phyloP scores from a whole-genome alignment of 2,888 invertebrate genomes.

The Tipula helvola region DNA sequence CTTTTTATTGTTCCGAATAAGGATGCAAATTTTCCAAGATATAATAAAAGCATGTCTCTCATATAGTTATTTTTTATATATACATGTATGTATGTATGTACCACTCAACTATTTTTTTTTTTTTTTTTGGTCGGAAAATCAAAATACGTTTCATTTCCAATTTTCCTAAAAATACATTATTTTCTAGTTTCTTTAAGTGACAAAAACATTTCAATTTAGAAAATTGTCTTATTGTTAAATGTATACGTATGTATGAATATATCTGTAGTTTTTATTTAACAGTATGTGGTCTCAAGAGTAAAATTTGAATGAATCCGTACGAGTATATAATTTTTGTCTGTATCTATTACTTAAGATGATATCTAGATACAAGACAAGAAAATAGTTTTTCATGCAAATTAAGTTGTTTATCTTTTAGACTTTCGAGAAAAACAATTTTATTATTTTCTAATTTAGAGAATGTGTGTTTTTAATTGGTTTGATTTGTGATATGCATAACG shows the following conservation, averaged over 20 bases:
- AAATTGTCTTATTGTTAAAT: neutral
- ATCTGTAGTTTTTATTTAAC: neutral
- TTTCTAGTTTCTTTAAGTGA: neutral
- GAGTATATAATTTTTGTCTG: neutral
- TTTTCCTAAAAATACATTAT: neutral
- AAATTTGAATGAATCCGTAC: neutral
- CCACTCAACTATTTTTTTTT: neutral
- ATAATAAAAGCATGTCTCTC: neutral
- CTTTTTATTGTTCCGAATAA: no score
- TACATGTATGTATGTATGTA: no score
- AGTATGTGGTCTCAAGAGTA: neutral
- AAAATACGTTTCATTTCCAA: neutral
- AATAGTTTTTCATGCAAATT: neutral
- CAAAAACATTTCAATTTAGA: conserved; percentile 4
- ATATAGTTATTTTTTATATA: neutral
- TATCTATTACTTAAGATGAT: neutral
- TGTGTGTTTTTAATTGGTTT: neutral
- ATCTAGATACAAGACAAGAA: neutral
- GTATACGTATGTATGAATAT: neutral
- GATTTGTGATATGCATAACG: neutral
- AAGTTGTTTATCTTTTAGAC: neutral
- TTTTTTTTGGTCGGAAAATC: neutral
- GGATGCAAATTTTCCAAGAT: neutral
- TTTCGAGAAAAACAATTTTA: neutral
- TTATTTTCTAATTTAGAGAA: neutral